A percentile compares a stretch with the other conserved stretches of the same genome.
phyloP scores from a whole-genome alignment of 2,888 invertebrate species.

The Thyatira batis region DNA sequence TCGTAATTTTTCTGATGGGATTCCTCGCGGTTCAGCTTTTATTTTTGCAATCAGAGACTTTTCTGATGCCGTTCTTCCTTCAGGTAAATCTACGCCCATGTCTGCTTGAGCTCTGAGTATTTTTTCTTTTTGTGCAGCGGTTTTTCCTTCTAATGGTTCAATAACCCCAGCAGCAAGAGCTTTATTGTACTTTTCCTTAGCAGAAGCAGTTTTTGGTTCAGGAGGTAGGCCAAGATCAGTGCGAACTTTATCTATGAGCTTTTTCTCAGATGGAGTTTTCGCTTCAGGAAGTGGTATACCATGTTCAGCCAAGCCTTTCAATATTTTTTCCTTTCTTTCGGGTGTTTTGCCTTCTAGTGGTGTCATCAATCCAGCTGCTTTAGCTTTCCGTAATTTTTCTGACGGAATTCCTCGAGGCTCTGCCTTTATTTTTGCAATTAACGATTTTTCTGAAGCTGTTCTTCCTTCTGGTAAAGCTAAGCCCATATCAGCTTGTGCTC shows the following conservation, averaged over 20 bases:
- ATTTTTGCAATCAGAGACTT: slow-evolving; percentile 30
- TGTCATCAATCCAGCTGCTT: slow-evolving; percentile 31
- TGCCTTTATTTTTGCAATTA: slow-evolving; percentile 17
- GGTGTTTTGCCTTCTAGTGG: slow-evolving; percentile 37
- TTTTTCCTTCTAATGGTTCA: slow-evolving; percentile 29
- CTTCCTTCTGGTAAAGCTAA: slow-evolving; percentile 20
- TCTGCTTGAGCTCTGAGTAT: slow-evolving; percentile 20
- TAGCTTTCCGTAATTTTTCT: slow-evolving; percentile 28
- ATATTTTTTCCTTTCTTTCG: slow-evolving; percentile 31
- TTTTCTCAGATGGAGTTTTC: slow-evolving; percentile 31
- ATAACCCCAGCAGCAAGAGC: slow-evolving; percentile 25
- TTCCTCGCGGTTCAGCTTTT: slow-evolving; percentile 11
- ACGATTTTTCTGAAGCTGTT: slow-evolving; percentile 23
- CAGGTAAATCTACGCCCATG: slow-evolving; percentile 30
- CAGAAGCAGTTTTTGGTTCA: slow-evolving; percentile 17
- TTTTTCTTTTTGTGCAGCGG: slow-evolving; percentile 24
- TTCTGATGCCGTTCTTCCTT: slow-evolving; percentile 30
- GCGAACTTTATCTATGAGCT: slow-evolving; percentile 26
- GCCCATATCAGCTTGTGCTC: slow-evolving; percentile 13
- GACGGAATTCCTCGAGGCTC: slow-evolving; percentile 15
- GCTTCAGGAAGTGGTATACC: slow-evolving; percentile 37
- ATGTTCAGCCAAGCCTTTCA: slow-evolving; percentile 22
- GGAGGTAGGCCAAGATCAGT: slow-evolving; percentile 26
- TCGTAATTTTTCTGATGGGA: slow-evolving; percentile 24
- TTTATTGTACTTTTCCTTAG: slow-evolving; percentile 13